Base-by-base conservation (phyloP, 2,113 vertebrate species). In the Indri indri region DNA sequence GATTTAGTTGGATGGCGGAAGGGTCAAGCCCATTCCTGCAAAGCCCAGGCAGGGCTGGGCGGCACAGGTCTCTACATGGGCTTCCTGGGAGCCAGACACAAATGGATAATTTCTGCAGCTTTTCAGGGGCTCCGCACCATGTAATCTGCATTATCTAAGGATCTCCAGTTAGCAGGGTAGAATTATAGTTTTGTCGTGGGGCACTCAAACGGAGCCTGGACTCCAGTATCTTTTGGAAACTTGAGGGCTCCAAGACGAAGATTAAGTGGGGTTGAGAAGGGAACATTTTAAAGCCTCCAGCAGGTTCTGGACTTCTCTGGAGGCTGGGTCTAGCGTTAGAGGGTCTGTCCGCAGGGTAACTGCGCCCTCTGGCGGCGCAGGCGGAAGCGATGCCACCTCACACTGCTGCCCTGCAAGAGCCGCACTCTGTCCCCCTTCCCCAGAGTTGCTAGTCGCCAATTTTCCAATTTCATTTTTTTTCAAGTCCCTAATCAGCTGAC, bases 31-130 rank as follows among this genome's bases (percentile, higher is more conserved):
- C 4, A 27, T 22, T 25, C 32, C 47, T 23, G 12, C 2, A 9
- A 25, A 14, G 5, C 2, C 0, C 65, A 83, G 42, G 8, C 16
- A 3, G 1, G 6, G 11, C 10, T 20, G 3, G 1, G 12, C 32
- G 1, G 50, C 27, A 13, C 32, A n/a, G 8, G 37, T 30, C 57
- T 79, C 40, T 30, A 47, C 63, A 20, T 4, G 6, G 27, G n/a
- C 17, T 68, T 34, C 2, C 0, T 14, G 37, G 77, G 18, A 50
- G 63, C 52, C 14, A 47, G 90, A 52, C 40, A n/a, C 17, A 77
- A n/a, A 25, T 18, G 3, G 16, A 52, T 18, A 10, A 1, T 37
- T 5, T 2, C 82, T 59, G 59, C 2, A 23, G 6, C 22, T 40
- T 37, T 12, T 16, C 23, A 7, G 27, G 10, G 37, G 10, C 23